These are phyloP conservation scores for Brachionus asplanchnoidis DNA, from an alignment of 1,140 invertebrate genomes.

Conservation along the genomic window DNA sequence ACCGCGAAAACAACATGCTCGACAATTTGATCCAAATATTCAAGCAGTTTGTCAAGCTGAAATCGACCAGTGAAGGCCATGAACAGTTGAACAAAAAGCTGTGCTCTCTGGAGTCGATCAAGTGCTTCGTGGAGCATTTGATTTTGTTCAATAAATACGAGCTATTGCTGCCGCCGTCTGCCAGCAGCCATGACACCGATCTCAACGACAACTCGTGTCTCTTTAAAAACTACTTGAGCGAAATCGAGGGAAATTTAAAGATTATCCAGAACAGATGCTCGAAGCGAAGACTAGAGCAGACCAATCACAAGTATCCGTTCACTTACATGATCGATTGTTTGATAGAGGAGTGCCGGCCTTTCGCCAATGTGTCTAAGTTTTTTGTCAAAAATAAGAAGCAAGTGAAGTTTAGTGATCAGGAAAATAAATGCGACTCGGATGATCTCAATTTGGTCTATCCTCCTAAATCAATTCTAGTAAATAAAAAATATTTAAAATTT, in stretches of 20 bases:
- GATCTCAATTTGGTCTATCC: not conserved
- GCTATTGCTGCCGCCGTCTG: not conserved
- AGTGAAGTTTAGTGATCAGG: not conserved
- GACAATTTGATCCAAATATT: conserved; percentile 30
- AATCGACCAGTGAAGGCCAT: not conserved
- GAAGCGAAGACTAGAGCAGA: not conserved
- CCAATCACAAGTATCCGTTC: not conserved
- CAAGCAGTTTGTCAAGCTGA: not conserved
- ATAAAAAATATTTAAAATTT: too few species aligned
- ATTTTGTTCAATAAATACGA: conserved; percentile 18
- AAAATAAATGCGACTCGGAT: too few species aligned
- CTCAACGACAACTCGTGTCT: not conserved
- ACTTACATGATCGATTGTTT: conserved; percentile 31
- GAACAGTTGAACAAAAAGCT: not conserved
- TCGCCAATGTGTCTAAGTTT: not conserved
- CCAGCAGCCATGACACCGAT: not conserved
- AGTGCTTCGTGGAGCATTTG: conserved; percentile 3
- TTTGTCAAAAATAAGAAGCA: not conserved
- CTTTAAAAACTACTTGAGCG: not conserved
- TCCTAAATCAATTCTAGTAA: not conserved
- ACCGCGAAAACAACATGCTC: not conserved
- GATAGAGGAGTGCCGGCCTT: not conserved
- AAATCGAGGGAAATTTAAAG: not conserved
- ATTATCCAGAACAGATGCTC: not conserved
- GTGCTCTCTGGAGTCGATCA: not conserved